Evolutionary conservation across 2,888 invertebrate genomes (phyloP).

Genomic region (Xylocampa areola): DNA sequence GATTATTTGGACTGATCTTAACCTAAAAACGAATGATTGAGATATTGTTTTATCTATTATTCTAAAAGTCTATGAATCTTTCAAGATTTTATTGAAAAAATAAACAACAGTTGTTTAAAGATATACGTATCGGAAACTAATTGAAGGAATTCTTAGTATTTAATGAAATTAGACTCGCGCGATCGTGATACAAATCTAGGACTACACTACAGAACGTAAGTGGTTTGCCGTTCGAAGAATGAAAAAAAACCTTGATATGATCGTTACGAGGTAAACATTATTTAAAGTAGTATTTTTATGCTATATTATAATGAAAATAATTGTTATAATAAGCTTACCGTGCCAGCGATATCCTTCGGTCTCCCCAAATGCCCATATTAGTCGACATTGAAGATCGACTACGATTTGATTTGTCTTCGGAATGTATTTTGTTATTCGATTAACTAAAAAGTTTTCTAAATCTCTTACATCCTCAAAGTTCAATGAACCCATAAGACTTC

Average conservation of each 20-base stretch:
- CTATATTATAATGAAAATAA: background rate
- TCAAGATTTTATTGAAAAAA: background rate
- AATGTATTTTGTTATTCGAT: conserved; percentile 87
- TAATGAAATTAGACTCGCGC: background rate
- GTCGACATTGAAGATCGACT: conserved; percentile 90
- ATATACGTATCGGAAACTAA: no score
- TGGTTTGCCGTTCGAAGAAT: no score
- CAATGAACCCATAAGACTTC: conserved; percentile 87
- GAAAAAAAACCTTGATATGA: background rate
- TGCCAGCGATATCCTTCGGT: conserved; percentile 88
- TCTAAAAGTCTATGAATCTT: background rate
- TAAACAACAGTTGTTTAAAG: no score
- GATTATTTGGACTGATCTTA: conserved; percentile 48
- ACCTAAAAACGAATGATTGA: conserved; percentile 34
- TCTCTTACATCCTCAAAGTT: conserved; percentile 85
- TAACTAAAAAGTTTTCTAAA: conserved; percentile 88
- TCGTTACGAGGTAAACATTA: background rate
- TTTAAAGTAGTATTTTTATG: background rate
- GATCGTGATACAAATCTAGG: background rate
- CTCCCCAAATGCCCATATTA: conserved; percentile 91
- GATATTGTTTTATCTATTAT: conserved; percentile 6
- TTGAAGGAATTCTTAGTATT: background rate
- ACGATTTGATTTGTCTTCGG: conserved; percentile 91
- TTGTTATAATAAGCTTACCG: conserved; percentile 80
- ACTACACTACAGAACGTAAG: background rate